A percentile compares a stretch with the other conserved stretches of the same genome.
phyloP scores from a whole-genome alignment of 2,113 vertebrate species.

The Morone saxatilis region DNA sequence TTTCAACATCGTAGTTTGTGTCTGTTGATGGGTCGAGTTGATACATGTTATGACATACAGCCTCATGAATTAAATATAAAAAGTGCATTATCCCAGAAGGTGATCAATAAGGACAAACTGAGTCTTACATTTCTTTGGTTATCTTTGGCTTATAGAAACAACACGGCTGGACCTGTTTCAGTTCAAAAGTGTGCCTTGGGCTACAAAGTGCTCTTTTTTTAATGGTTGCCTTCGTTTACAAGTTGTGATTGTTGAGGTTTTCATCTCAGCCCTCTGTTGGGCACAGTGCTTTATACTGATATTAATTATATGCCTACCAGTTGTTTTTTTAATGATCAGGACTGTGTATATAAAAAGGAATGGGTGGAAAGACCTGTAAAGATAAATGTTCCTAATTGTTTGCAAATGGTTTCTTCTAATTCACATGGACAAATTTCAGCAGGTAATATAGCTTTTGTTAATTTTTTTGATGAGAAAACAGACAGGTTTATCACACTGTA shows the following conservation, averaged over 20 bases:
- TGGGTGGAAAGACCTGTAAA: background rate
- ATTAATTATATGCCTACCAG: slow-evolving; percentile 2
- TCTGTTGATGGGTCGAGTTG: background rate
- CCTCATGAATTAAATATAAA: slow-evolving; percentile 25
- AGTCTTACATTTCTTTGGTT: slow-evolving; percentile 8
- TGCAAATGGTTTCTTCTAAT: background rate
- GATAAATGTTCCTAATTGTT: background rate
- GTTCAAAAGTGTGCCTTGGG: slow-evolving; percentile 47
- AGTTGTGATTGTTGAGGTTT: background rate
- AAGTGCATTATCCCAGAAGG: slow-evolving; percentile 5
- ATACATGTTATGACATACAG: slow-evolving; percentile 4
- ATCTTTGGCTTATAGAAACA: slow-evolving; percentile 33
- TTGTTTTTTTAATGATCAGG: background rate
- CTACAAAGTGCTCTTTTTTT: slow-evolving; percentile 30
- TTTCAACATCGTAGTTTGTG: background rate
- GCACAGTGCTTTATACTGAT: slow-evolving; percentile 28
- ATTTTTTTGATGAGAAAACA: background rate
- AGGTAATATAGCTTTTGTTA: background rate
- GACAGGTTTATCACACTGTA: background rate
- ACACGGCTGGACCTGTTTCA: slow-evolving; percentile 58
- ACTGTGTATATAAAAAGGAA: background rate
- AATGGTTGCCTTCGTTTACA: slow-evolving; percentile 42
- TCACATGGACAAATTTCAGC: background rate
- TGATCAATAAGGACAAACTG: slow-evolving; percentile 7
- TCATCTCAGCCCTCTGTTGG: slow-evolving; percentile 37